These are phyloP conservation scores for Muricea muricata DNA, from an alignment of 92 coral and sea anemone genomes.

Conservation along the genomic window DNA sequence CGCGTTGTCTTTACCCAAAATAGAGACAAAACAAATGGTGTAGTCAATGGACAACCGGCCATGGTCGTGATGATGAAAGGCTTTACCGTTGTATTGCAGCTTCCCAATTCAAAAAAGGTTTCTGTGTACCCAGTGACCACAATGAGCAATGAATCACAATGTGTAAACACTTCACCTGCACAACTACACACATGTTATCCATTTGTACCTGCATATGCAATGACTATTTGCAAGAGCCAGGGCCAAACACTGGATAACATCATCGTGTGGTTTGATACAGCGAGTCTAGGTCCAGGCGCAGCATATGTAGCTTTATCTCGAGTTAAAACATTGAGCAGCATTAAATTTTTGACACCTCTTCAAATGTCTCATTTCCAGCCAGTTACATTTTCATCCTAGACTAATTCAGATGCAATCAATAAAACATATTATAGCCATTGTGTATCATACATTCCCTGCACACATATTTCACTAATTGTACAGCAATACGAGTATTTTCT, in stretches of 20 bases:
- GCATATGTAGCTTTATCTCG: conserved; percentile 28
- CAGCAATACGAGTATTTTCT: too few species aligned
- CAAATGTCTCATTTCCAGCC: conserved; percentile 5
- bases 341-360: conserved; percentile 10
- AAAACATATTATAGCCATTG: too few species aligned
- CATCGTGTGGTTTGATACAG: neutral
- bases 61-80: conserved; percentile 17
- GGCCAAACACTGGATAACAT: conserved; percentile 1
- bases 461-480: too few species aligned
- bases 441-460: too few species aligned
- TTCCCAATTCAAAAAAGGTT: too few species aligned
- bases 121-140: too few species aligned
- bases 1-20: neutral
- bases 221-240: neutral
- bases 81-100: neutral
- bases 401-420: too few species aligned
- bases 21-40: conserved; percentile 11
- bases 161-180: too few species aligned
- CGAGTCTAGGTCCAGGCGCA: neutral
- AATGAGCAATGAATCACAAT: too few species aligned
- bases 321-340: neutral
- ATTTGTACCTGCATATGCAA: too few species aligned
- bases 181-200: too few species aligned
- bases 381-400: neutral
- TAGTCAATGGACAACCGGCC: conserved; percentile 17